Evolutionary conservation across 1,140 invertebrate species (phyloP), one percentile per base, ranked within the genome.

Genomic region (Argopecten irradians): DNA sequence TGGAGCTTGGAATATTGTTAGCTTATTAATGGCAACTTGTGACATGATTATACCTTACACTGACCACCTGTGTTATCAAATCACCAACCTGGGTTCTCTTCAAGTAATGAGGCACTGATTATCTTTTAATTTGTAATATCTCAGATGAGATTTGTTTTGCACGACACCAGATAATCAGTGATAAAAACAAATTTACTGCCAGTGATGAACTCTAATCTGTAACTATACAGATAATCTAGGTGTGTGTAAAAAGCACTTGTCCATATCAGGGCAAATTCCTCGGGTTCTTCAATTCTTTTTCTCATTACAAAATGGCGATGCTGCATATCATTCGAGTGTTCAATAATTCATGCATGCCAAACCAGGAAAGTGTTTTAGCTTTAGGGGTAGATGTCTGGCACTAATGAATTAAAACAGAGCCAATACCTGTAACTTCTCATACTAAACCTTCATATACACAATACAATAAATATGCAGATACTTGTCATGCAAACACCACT

Each of bases 351-450:
- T 71, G n/a, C 16, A n/a, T 71, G 55, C 55, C 55, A 71, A 71
- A 71, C 55, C 55, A 71, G 55, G 22, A 22, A 71, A n/a, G 22
- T 71, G 22, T n/a, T 71, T 28, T 71, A 71, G 55, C 55, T 71
- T 71, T 71, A 71, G 55, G 55, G 55, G 55, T 71, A 71, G 55
- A 1, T 16, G 55, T 71, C 55, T 71, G 55, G 55, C 55, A 71
- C 55, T 71, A 71, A 71, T 71, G 55, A 71, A 71, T 71, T 71
- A 71, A 71, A 71, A 71, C 28, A 71, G n/a, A n/a, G 55, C 55
- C 28, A n/a, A 16, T 71, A 71, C 55, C 55, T 71, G 43, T 46
- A 19, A 19, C 43, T 46, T 46, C 22, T 71, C 55, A 71, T 16
- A 71, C 55, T 28, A 71, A 28, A 71, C 55, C 55, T n/a, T 71